phyloP scores from a whole-genome alignment of 2,797 vertebrate genomes.

The Myotis planiceps region DNA sequence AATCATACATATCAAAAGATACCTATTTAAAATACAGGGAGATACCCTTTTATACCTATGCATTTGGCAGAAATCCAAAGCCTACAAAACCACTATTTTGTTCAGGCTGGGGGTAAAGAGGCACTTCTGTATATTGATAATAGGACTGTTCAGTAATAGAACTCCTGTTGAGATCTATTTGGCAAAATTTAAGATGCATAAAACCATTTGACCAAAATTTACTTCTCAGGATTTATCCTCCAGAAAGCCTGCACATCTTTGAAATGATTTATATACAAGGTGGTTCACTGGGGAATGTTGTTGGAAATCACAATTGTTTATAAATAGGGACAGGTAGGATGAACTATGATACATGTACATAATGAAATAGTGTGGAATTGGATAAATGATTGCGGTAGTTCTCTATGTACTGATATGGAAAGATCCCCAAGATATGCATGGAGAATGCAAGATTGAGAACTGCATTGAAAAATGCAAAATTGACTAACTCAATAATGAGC shows the following conservation, averaged over 20 bases:
- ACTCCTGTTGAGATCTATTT: neutral
- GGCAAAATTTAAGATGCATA: slow-evolving; percentile 27
- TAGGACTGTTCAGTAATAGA: neutral
- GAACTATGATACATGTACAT: slow-evolving; percentile 28
- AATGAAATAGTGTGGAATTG: neutral
- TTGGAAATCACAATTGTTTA: slow-evolving; percentile 46
- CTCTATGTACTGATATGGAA: neutral
- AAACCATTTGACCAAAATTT: slow-evolving; percentile 16
- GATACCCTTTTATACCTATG: neutral
- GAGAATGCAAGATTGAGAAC: neutral
- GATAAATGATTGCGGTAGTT: slow-evolving; percentile 29
- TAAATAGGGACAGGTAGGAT: neutral
- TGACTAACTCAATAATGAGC: slow-evolving; percentile 2
- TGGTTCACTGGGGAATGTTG: slow-evolving; percentile 16
- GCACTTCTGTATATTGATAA: neutral
- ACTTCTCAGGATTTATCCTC: slow-evolving; percentile 33
- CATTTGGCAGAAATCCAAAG: slow-evolving; percentile 1
- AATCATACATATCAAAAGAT: slow-evolving; percentile 32
- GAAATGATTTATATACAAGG: slow-evolving; percentile 29
- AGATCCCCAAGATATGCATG: neutral
- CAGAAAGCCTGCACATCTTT: neutral
- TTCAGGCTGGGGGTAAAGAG: slow-evolving; percentile 13
- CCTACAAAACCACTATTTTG: slow-evolving; percentile 25
- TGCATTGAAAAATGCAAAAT: neutral
- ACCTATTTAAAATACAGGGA: neutral